Conservation (phyloP, 2,888 invertebrate species). For the Zootermopsis nevadensis region DNA sequence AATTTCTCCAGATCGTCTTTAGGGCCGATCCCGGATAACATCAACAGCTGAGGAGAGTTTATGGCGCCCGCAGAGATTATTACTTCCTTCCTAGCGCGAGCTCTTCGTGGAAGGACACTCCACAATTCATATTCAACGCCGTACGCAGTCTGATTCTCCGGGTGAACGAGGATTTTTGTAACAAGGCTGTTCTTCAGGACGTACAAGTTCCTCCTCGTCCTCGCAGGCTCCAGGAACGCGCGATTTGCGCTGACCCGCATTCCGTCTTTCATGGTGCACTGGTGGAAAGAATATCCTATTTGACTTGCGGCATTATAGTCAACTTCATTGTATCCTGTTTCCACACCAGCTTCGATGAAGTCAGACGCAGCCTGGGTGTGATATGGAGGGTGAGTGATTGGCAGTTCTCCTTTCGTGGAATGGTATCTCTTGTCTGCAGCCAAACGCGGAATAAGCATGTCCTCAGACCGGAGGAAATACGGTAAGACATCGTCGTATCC, state of each 20-base stretch:
- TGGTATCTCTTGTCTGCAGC: conserved; percentile 5
- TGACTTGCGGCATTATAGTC: conserved; percentile 76
- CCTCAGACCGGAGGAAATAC: conserved; percentile 59
- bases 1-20: conserved; percentile 68
- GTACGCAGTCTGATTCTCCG: conserved; percentile 63
- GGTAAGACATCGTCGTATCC: conserved; percentile 59
- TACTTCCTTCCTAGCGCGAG: conserved; percentile 73
- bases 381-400: conserved; percentile 71
- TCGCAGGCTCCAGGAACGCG: conserved; percentile 70
- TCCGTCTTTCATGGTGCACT: conserved; percentile 71
- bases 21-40: conserved; percentile 74
- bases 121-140: conserved; percentile 69
- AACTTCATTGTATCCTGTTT: conserved; percentile 64
- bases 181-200: conserved; percentile 68
- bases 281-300: conserved; percentile 75
- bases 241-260: conserved; percentile 66
- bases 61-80: conserved; percentile 78
- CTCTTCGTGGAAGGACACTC: conserved; percentile 62
- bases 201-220: conserved; percentile 68
- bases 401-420: not conserved
- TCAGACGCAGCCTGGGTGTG: conserved; percentile 82
- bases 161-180: conserved; percentile 68
- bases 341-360: conserved; percentile 72
- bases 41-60: conserved; percentile 76
- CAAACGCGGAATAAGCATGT: too few relatives aligned